A percentile compares a stretch with the other conserved stretches of the same genome.
These are phyloP conservation scores for Petaurus breviceps DNA, from an alignment of 2,113 vertebrate species.

Conservation along the genomic window DNA sequence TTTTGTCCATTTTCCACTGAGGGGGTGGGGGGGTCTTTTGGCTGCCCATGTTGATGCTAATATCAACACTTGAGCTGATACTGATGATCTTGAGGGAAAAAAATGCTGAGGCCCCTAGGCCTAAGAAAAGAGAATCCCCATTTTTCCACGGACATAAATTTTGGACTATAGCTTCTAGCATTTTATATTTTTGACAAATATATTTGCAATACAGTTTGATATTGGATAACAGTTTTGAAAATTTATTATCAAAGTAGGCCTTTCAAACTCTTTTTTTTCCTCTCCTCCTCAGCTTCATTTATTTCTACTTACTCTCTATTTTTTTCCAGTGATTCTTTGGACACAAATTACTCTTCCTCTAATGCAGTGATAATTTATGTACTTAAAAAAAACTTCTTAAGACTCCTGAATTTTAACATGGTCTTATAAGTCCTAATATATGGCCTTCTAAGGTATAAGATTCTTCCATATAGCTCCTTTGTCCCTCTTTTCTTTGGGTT, in stretches of 20 bases:
- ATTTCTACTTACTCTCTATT: neutral
- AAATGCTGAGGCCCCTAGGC: neutral
- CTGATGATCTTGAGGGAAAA: neutral
- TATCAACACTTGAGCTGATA: neutral
- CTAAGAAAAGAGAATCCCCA: slow-evolving; percentile 2
- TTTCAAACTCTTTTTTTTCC: neutral
- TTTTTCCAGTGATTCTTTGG: slow-evolving; percentile 12
- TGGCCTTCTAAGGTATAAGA: neutral
- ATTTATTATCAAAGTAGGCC: neutral
- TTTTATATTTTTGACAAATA: neutral
- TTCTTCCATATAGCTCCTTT: neutral
- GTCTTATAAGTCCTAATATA: slow-evolving; percentile 8
- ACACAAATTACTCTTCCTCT: slow-evolving; percentile 8
- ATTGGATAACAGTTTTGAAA: slow-evolving; percentile 15
- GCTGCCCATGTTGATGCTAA: neutral
- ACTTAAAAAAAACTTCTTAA: slow-evolving; percentile 29
- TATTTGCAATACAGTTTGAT: neutral
- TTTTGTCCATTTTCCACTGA: neutral
- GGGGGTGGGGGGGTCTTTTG: neutral
- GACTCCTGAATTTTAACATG: slow-evolving; percentile 20
- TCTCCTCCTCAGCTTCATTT: neutral
- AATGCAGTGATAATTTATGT: slow-evolving; percentile 27
- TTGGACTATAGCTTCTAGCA: neutral
- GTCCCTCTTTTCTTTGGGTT: slow-evolving; percentile 3
- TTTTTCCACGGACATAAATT: neutral